phyloP scores from a whole-genome alignment of 2,113 vertebrate species.

The Phodopus roborovskii region DNA sequence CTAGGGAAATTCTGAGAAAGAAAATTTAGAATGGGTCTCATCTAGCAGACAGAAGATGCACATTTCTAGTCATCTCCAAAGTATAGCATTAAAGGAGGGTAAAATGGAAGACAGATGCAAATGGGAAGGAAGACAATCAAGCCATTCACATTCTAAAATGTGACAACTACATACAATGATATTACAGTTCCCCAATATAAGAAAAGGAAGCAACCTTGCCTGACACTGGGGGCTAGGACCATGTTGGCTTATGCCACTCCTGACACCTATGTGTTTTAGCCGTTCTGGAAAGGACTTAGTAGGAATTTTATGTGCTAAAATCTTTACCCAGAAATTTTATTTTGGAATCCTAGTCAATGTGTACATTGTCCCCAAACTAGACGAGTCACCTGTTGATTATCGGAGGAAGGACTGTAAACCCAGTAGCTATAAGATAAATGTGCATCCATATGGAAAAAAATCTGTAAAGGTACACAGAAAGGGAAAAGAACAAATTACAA shows the following conservation, averaged over 20 bases:
- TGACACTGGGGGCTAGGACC: neutral
- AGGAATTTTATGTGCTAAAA: neutral
- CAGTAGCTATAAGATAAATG: neutral
- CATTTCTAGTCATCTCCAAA: neutral
- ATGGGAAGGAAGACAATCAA: neutral
- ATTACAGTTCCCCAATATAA: neutral
- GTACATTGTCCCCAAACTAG: neutral
- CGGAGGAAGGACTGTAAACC: neutral
- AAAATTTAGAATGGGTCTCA: neutral
- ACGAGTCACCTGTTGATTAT: neutral
- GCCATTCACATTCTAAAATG: neutral
- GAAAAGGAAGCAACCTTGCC: neutral
- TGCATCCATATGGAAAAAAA: neutral
- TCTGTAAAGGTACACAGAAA: neutral
- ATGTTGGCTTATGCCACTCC: neutral
- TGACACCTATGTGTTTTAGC: neutral
- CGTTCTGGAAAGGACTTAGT: neutral
- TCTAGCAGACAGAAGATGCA: neutral
- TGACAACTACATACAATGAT: neutral
- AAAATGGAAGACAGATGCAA: neutral
- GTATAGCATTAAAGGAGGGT: neutral
- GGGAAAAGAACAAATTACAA: neutral
- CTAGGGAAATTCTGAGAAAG: slow-evolving; percentile 9
- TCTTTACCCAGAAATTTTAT: neutral
- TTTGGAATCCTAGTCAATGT: neutral